These are phyloP conservation scores for Hystrix cristata DNA, from an alignment of 2,113 vertebrate species.

Conservation along the genomic window DNA sequence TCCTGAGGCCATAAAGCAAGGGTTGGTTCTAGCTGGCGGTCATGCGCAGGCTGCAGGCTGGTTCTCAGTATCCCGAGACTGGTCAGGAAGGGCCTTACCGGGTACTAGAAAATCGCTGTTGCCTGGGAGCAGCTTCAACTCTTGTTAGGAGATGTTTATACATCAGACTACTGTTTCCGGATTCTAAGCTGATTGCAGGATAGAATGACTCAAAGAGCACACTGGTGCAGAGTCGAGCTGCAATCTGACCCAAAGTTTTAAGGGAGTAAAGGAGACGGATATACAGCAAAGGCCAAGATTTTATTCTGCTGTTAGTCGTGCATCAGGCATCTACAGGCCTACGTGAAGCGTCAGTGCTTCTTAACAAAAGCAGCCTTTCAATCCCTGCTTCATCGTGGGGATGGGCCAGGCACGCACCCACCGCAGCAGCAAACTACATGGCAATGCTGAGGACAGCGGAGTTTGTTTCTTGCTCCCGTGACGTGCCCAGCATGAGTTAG, in stretches of 20 bases:
- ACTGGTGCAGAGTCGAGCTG: neutral
- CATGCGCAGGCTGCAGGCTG: neutral
- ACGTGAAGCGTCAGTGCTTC: neutral
- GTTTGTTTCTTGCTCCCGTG: neutral
- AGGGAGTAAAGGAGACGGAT: neutral
- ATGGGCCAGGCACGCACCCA: rapidly evolving
- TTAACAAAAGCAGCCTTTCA: neutral
- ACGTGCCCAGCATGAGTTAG: neutral
- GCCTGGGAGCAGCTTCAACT: neutral
- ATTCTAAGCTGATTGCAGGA: neutral
- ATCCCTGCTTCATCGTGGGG: rapidly evolving
- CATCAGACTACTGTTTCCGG: neutral
- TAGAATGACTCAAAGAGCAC: neutral
- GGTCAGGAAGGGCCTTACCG: too few species aligned
- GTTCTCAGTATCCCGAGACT: neutral
- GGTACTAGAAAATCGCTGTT: neutral
- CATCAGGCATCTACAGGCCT: neutral
- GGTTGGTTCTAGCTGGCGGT: neutral
- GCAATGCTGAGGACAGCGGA: too few species aligned
- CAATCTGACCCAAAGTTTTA: neutral
- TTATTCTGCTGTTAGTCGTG: neutral
- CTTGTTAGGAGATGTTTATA: neutral
- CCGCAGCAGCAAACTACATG: neutral
- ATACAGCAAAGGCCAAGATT: neutral
- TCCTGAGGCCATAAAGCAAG: neutral